Percentiles rank a stretch among this genome's conserved stretches.
phyloP scores from a whole-genome alignment of 2,888 invertebrate species.

The Dromius quadrimaculatus region DNA sequence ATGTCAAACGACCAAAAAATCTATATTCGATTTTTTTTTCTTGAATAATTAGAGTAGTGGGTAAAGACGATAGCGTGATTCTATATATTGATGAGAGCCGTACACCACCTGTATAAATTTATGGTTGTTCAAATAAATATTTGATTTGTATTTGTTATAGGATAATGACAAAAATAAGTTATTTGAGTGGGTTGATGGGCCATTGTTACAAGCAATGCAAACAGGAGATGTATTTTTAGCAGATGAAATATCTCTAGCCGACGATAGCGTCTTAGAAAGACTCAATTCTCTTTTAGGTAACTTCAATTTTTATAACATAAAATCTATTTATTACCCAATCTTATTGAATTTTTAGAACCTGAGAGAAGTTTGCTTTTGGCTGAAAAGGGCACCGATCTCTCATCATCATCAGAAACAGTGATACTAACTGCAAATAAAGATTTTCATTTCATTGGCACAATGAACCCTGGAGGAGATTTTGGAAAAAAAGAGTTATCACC shows the following conservation, averaged over 20 bases:
- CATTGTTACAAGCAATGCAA: constrained; percentile 91
- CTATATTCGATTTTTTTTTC: too few relatives aligned
- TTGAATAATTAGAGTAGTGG: not conserved
- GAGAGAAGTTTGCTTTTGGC: constrained; percentile 91
- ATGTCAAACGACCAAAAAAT: too few relatives aligned
- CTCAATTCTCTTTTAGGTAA: constrained; percentile 90
- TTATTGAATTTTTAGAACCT: constrained; percentile 73
- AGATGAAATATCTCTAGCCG: constrained; percentile 99
- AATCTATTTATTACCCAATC: not conserved
- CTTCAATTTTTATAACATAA: constrained; percentile 35
- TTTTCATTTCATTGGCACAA: constrained; percentile 95
- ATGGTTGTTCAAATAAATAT: constrained; percentile 34
- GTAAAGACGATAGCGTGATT: too few relatives aligned
- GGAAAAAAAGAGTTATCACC: constrained; percentile 99
- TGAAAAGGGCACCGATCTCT: constrained; percentile 84
- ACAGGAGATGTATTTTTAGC: constrained; percentile 90
- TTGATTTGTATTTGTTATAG: constrained; percentile 55
- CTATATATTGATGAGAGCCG: too few relatives aligned
- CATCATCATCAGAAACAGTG: constrained; percentile 66
- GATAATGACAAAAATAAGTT: constrained; percentile 68
- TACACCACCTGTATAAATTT: not conserved
- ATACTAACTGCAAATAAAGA: constrained; percentile 76
- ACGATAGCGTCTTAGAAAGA: constrained; percentile 97
- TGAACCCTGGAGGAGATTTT: constrained; percentile 99
- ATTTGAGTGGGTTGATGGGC: constrained; percentile 99